Evolutionary conservation across 2,888 invertebrate genomes (phyloP), one percentile per base, ranked within the genome.

Genomic region (Drosophila greeni): DNA sequence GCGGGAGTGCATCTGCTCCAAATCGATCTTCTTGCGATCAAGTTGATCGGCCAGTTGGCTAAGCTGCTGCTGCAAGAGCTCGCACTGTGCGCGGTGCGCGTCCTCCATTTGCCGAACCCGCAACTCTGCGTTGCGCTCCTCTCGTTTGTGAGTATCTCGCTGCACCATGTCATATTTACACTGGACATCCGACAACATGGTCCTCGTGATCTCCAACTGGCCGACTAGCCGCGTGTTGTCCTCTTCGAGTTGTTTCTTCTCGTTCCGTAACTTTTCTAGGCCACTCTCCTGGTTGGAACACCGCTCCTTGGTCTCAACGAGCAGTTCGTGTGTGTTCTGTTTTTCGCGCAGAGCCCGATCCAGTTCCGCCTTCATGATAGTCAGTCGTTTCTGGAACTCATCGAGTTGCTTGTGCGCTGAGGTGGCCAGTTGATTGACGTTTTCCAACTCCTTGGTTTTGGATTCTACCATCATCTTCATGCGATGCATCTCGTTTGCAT

Each of bases 251-350:
- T 54, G 7, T 62, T 91, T 82, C 88, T 91, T 86, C 87, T 90
- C 87, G 85, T 88, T 26, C n/a, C 82, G 85, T 5, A 88, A 65
- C 55, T 88, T 87, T 2, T 69, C 69, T 33, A 88, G 84, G 0
- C 64, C 72, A 42, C 79, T 87, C 23, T 89, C 88, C 23, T 87
- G 68, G 64, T 89, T 86, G 0, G 88, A 88, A 45, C 87, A 86
- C 59, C 85, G 86, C 40, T 86, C 85, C 58, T 89, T 89, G 34
- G 86, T 86, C 14, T 89, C 89, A 5, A 89, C 93, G 70, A 93
- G 90, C 70, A 92, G 89, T 75, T 92, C 91, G 85, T 93, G 92
- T n/a, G 91, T 90, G 79, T 93, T 91, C 75, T 91, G 90, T 65
- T 91, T 87, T 0, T 91, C 91, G 11, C 91, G 85, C 61, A 91